Percentiles rank a stretch among this genome's conserved stretches.
Evolutionary conservation across 2,797 vertebrate species (phyloP).

Genomic region (Champsocephalus gunnari): DNA sequence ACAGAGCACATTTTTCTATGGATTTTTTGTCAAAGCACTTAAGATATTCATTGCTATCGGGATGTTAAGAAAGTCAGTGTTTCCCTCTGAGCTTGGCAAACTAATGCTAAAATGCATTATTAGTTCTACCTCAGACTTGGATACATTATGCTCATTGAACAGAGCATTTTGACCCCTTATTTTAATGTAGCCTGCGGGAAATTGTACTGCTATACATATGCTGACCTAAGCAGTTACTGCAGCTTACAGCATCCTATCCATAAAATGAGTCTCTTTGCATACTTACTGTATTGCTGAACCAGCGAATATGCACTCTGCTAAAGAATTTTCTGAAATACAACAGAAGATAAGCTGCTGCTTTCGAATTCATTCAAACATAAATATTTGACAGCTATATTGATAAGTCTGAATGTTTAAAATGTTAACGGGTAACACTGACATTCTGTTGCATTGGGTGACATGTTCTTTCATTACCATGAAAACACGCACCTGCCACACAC

Average conservation of each 20-base stretch:
- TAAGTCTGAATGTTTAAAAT: not conserved
- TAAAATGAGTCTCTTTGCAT: constrained; percentile 40
- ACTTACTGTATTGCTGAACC: constrained; percentile 56
- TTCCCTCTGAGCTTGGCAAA: constrained; percentile 1
- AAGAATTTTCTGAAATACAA: constrained; percentile 47
- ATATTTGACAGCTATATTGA: constrained; percentile 30
- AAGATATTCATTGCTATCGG: too few species aligned
- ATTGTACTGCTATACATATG: constrained; percentile 30
- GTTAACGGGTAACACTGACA: constrained; percentile 1
- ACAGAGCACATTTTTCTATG: too few species aligned
- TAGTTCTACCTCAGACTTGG: constrained; percentile 33
- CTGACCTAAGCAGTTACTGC: constrained; percentile 60
- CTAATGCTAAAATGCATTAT: constrained; percentile 1
- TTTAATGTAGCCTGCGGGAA: constrained; percentile 20
- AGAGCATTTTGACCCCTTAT: constrained; percentile 47
- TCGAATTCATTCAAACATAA: constrained; percentile 16
- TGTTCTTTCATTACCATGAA: too few species aligned
- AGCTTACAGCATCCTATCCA: constrained; percentile 55
- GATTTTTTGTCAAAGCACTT: too few species aligned
- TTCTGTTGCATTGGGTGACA: not conserved
- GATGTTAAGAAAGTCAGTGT: not conserved
- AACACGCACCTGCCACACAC: not conserved
- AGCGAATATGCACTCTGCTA: constrained; percentile 22
- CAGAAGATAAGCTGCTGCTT: constrained; percentile 38
- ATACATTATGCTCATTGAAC: constrained; percentile 29